Evolutionary conservation across 2,113 vertebrate genomes (phyloP), one percentile per base, ranked within the genome.

Genomic region (Agelaius tricolor): DNA sequence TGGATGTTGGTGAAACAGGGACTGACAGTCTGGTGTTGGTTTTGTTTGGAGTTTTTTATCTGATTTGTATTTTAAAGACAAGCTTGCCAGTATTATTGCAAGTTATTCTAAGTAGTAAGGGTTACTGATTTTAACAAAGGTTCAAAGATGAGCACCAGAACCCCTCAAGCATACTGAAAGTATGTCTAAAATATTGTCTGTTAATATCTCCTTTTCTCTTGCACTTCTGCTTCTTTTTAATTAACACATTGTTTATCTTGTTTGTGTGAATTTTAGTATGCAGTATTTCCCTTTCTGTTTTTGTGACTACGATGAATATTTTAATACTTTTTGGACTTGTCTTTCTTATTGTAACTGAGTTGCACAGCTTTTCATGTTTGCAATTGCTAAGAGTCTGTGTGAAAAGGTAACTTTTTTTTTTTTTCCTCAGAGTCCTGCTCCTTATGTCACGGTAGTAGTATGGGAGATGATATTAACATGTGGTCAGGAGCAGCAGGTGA

Each of bases 401-500:
- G 68, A 87, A 93, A 94, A 74, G 20, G 18, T 89, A 79, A 49
- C 55, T 83, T 94, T 94, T 74, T 84, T 84, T 37, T 82, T 96
- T 59, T 72, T 63, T 19, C n/a, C 95, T 63, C 96, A 96, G 97
- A 97, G 12, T 65, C 96, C 51, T 63, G 96, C 51, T 96, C 97
- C 47, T 95, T 97, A 18, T 97, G 92, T 84, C 97, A 95, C 67
- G 96, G 90, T 78, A 95, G 96, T 62, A 83, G 96, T 59, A 31
- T 96, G 22, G 73, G 78, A 66, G 84, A 90, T 30, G 97, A 96
- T 35, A 71, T 39, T 55, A 97, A 86, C 63, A 9, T 97, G 66
- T 99, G 98, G 98, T 97, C 98, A 6, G 93, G 93, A 86, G 97
- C 97, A 57, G 66, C 92, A 0, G 98, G 98, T 15, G 98, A 98